Evolutionary conservation across 2,797 vertebrate genomes (phyloP).

Genomic region (Percopsis omiscomaycus): DNA sequence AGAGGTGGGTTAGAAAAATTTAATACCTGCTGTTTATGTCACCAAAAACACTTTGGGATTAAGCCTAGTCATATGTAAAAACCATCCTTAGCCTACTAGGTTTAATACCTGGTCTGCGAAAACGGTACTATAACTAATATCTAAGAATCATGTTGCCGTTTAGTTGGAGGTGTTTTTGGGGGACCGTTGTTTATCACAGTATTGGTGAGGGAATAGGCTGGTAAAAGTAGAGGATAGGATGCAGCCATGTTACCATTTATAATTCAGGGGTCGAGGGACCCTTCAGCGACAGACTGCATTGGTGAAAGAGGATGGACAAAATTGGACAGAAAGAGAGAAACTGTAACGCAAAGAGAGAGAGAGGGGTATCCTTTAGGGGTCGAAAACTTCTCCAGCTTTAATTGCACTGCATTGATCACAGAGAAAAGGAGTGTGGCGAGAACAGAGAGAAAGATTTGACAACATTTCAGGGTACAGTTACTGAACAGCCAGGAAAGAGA

Average conservation of each 20-base stretch:
- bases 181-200: constrained; percentile 16
- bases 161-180: constrained; percentile 10
- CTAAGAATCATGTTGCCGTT: too few species aligned
- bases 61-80: too few species aligned
- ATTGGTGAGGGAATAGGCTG: constrained; percentile 1
- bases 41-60: too few species aligned
- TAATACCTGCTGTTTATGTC: too few species aligned
- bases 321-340: constrained; percentile 31
- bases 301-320: constrained; percentile 28
- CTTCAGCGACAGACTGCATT: constrained; percentile 3
- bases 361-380: constrained; percentile 50
- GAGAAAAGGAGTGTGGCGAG: constrained; percentile 6
- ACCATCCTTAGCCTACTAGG: too few species aligned
- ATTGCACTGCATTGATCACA: constrained; percentile 79
- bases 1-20: too few species aligned
- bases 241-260: constrained; percentile 30
- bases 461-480: constrained; percentile 53
- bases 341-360: constrained; percentile 33
- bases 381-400: constrained; percentile 71
- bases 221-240: constrained; percentile 1
- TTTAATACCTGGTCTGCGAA: too few species aligned
- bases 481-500: constrained; percentile 47
- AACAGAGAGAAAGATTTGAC: constrained; percentile 31
- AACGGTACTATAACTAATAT: too few species aligned
- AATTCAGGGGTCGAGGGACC: constrained; percentile 42